phyloP scores from a whole-genome alignment of 2,113 vertebrate genomes.

The Micronycteris hirsuta region DNA sequence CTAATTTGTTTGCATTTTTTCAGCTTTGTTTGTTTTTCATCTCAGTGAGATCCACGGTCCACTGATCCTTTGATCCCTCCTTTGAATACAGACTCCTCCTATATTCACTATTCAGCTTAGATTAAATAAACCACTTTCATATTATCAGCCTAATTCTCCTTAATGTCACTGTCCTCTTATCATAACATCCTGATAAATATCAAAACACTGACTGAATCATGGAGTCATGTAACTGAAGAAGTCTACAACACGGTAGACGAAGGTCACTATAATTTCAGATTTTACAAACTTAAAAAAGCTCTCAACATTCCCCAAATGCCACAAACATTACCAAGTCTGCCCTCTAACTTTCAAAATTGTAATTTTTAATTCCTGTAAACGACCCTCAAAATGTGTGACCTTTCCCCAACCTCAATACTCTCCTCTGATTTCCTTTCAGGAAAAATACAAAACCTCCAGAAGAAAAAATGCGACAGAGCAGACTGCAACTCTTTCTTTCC shows the following conservation, averaged over 20 bases:
- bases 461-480: background rate
- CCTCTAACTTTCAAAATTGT: background rate
- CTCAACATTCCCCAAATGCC: background rate
- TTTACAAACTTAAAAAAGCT: background rate
- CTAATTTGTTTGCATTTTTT: background rate
- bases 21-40: background rate
- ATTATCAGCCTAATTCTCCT: background rate
- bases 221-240: background rate
- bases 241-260: background rate
- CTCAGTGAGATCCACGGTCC: background rate
- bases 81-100: background rate
- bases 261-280: background rate
- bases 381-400: background rate
- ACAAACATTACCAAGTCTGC: too few species aligned
- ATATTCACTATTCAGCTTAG: background rate
- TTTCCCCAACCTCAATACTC: background rate
- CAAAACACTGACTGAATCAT: background rate
- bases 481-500: background rate
- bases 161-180: background rate
- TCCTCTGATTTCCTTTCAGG: background rate
- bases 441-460: background rate
- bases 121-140: background rate
- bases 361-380: background rate
- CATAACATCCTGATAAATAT: background rate
- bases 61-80: background rate